Percentiles rank a stretch among this genome's conserved stretches.
These are phyloP conservation scores for Cebidichthys violaceus DNA, from an alignment of 2,113 vertebrate genomes.

Conservation along the genomic window DNA sequence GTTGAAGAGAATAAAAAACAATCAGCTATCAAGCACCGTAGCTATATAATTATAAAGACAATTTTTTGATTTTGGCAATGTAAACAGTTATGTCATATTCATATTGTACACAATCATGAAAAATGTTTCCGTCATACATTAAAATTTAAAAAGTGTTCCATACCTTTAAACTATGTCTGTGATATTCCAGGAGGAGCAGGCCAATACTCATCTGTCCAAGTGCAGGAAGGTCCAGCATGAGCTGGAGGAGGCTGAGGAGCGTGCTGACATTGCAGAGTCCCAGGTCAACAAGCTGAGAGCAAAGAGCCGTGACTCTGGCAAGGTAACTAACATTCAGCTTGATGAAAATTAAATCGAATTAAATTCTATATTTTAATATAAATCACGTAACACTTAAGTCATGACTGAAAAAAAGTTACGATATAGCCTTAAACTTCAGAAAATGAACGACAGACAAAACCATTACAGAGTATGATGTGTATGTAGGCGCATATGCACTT, in stretches of 20 bases:
- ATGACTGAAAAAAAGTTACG: no score
- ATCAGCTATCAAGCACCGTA: no score
- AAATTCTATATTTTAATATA: no score
- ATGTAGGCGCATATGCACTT: no score
- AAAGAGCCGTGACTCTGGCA: constrained; percentile 84
- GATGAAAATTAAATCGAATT: no score
- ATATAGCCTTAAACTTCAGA: no score
- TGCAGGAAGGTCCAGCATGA: constrained; percentile 87
- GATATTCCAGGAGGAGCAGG: constrained; percentile 76
- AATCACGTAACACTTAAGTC: no score
- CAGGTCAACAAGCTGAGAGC: constrained; percentile 87
- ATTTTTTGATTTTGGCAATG: neutral
- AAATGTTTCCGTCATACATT: neutral
- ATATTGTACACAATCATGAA: neutral
- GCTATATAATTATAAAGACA: no score
- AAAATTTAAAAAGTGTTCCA: neutral
- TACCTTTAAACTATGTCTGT: neutral
- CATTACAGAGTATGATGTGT: no score
- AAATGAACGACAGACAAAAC: no score
- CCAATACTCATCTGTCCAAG: constrained; percentile 77
- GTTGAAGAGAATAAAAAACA: no score
- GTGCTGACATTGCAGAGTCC: constrained; percentile 87
- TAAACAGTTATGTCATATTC: neutral
- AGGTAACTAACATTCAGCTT: no score
- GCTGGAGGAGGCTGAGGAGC: constrained; percentile 88